Base-by-base conservation (phyloP, 2,797 vertebrate species). In the Bovichtus diacanthus region DNA sequence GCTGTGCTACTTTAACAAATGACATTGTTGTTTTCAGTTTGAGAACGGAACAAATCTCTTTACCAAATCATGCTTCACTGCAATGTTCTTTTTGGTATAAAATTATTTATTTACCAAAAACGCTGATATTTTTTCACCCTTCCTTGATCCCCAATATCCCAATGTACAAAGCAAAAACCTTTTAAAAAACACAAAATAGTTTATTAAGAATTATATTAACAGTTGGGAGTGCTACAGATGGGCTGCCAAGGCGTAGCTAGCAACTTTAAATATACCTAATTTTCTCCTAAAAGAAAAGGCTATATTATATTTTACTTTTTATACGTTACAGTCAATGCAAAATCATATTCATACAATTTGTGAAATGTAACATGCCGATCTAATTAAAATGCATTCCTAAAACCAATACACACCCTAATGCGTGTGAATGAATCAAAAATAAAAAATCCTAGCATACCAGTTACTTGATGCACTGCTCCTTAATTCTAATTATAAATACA, bases 1-100 rank as follows among this genome's bases (percentile, higher is more conserved):
- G 53, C 21, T 44, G 6, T 34, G 50, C 68, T 58, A 51, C 50
- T 54, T 66, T 31, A 10, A 36, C 36, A 60, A 53, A 71, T 68
- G 0, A 59, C 18, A 27, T 71, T 61, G 15, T 38, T 55, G 25
- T 71, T 70, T 70, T 39, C 4, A 16, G 13, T 25, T 53, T 25
- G 18, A 60, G 6, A 70, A 67, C 41, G 34, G 69, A 41, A 0
- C 3, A n/a, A 34, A 55, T 67, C 7, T 25, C 25, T 25, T 53
- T 38, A 27, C 16, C 2, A 25, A 38, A 39, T 11, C 34, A 29
- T 18, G 2, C 27, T 21, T 58, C 23, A 18, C 51, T 16, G 21
- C 34, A n/a, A 3, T 25, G 23, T 13, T 25, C 15, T 39, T 12
- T 65, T 41, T 55, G 18, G 31, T 34, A 34, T 34, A 34, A 8